These are phyloP conservation scores for Onychomys leucogaster DNA, from an alignment of 2,797 vertebrate genomes.

Conservation along the genomic window DNA sequence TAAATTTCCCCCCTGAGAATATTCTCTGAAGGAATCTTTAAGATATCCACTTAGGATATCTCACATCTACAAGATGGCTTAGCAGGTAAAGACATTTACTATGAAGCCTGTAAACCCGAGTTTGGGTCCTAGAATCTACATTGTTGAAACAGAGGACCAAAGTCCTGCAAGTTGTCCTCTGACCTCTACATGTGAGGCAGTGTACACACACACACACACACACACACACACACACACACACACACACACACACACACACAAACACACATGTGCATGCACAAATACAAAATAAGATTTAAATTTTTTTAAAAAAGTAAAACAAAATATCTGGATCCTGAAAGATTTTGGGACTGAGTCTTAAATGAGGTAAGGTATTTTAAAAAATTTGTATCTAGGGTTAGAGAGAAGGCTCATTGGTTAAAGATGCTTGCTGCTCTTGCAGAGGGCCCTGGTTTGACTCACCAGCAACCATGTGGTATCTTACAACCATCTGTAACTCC, in stretches of 20 bases:
- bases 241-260: neutral
- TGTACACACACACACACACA: too few relatives aligned
- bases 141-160: neutral
- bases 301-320: neutral
- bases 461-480: neutral
- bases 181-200: too few relatives aligned
- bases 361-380: neutral
- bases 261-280: neutral
- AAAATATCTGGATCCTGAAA: neutral
- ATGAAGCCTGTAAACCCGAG: neutral
- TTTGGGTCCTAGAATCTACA: neutral
- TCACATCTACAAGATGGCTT: neutral
- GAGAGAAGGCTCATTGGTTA: neutral
- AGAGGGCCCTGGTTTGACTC: neutral
- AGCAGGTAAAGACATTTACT: neutral
- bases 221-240: neutral
- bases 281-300: neutral
- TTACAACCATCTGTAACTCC: neutral
- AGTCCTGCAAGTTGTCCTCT: neutral
- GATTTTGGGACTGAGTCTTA: neutral
- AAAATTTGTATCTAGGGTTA: neutral
- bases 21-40: neutral
- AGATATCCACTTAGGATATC: neutral
- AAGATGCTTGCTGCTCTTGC: neutral
- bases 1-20: neutral